Percentiles rank a stretch among this genome's conserved stretches.
Conservation (phyloP, 2,888 invertebrate species). For the Watsonalla binaria region DNA sequence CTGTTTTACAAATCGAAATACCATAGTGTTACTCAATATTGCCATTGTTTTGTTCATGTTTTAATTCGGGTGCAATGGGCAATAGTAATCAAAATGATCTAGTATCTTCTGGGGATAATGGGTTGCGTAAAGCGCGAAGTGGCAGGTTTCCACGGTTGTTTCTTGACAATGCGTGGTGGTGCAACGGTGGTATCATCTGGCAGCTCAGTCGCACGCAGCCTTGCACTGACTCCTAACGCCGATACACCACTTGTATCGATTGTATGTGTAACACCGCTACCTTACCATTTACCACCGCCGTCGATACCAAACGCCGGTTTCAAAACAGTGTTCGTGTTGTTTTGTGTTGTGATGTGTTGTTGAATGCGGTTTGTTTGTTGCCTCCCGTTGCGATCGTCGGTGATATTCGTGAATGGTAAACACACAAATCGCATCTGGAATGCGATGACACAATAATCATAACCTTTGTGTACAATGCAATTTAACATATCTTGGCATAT, state of each 20-base stretch:
- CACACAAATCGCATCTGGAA: background rate
- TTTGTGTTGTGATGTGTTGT: slow-evolving; percentile 24
- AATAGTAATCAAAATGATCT: slow-evolving; percentile 58
- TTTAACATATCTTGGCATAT: background rate
- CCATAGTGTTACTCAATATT: slow-evolving; percentile 7
- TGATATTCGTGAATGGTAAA: background rate
- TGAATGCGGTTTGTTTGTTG: slow-evolving; percentile 37
- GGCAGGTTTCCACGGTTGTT: slow-evolving; percentile 66
- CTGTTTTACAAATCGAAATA: slow-evolving; percentile 5
- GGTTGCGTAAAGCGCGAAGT: slow-evolving; percentile 66
- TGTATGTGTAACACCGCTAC: slow-evolving; percentile 6
- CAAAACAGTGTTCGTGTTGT: slow-evolving; percentile 20
- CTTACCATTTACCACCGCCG: too few relatives aligned
- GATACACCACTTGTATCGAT: slow-evolving; percentile 33
- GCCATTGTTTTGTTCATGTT: slow-evolving; percentile 32
- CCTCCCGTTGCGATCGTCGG: slow-evolving; percentile 6
- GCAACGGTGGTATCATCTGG: slow-evolving; percentile 58
- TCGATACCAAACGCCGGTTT: slow-evolving; percentile 14
- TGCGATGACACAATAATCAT: background rate
- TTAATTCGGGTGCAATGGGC: slow-evolving; percentile 36
- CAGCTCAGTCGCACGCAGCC: slow-evolving; percentile 60
- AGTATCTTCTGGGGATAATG: slow-evolving; percentile 62
- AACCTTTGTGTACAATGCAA: background rate
- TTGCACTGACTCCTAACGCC: slow-evolving; percentile 54
- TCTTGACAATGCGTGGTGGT: slow-evolving; percentile 69